Percentiles rank a stretch among this genome's conserved stretches.
Evolutionary conservation across 2,888 invertebrate genomes (phyloP).

Genomic region (Drosophila mulleri): DNA sequence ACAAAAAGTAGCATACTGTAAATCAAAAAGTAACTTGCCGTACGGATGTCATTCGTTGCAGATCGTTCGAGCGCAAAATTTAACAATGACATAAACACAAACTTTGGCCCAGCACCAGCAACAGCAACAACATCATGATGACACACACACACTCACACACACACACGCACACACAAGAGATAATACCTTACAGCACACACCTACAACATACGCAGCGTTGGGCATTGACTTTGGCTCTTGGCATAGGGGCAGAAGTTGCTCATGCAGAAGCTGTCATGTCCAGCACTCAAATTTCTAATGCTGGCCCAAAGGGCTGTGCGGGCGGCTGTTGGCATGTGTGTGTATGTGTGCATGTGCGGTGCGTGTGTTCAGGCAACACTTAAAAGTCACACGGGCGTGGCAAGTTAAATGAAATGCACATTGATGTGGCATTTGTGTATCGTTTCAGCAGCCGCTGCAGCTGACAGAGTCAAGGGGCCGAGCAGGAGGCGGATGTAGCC

Average conservation of each 20-base stretch:
- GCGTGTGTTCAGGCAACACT: conserved; percentile 63
- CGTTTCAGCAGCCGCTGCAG: conserved; percentile 48
- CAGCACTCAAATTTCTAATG: conserved; percentile 76
- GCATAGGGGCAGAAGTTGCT: conserved; percentile 73
- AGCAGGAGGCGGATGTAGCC: background rate
- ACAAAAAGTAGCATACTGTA: conserved; percentile 80
- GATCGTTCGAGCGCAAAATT: conserved; percentile 80
- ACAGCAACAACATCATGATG: conserved; percentile 49
- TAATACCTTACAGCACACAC: conserved; percentile 81
- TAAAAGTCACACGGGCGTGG: conserved; percentile 79
- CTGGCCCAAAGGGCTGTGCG: conserved; percentile 42
- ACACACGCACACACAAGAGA: conserved; percentile 48
- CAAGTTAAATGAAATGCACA: conserved; percentile 81
- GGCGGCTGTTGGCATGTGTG: conserved; percentile 11
- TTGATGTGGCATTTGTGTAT: conserved; percentile 74
- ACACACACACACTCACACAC: conserved; percentile 53
- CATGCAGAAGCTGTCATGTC: conserved; percentile 83
- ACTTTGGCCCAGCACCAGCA: conserved; percentile 50
- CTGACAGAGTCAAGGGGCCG: conserved; percentile 44
- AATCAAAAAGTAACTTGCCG: conserved; percentile 81
- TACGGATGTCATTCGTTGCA: conserved; percentile 81
- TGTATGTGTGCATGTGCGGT: conserved; percentile 28
- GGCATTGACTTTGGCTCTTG: conserved; percentile 48
- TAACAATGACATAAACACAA: conserved; percentile 81
- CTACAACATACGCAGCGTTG: conserved; percentile 53